These are phyloP conservation scores for Zaprionus tsacasi DNA, from an alignment of 1,140 invertebrate species.

Conservation along the genomic window DNA sequence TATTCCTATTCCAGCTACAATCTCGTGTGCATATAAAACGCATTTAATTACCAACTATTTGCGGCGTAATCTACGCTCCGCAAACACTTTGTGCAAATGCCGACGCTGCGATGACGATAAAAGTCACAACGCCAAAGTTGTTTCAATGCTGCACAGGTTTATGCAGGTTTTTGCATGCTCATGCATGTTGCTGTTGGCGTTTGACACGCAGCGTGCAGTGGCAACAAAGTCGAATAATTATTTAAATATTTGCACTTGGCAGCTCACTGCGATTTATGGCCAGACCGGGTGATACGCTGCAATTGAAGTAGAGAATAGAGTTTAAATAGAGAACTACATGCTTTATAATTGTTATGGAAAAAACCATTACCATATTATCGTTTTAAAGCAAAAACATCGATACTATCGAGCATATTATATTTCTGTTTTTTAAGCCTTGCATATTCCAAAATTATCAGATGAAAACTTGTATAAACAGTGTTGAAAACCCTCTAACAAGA, in stretches of 20 bases:
- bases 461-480: no score
- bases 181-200: constrained; percentile 29
- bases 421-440: no score
- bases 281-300: not conserved
- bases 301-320: not conserved
- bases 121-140: constrained; percentile 61
- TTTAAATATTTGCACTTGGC: constrained; percentile 40
- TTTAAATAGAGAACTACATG: no score
- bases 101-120: constrained; percentile 55
- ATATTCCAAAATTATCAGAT: no score
- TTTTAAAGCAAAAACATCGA: no score
- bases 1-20: no score
- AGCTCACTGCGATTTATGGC: constrained; percentile 15
- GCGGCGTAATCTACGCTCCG: constrained; percentile 31
- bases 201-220: constrained; percentile 25
- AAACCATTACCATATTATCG: no score
- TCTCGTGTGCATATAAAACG: not conserved
- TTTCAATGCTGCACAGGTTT: constrained; percentile 37
- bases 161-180: constrained; percentile 12
- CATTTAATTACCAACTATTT: constrained; percentile 69
- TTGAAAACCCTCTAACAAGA: no score
- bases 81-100: constrained; percentile 63
- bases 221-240: constrained; percentile 11
- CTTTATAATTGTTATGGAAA: no score
- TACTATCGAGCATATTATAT: no score